Conservation (phyloP, 2,888 invertebrate species). For the Cosmia trapezina region DNA sequence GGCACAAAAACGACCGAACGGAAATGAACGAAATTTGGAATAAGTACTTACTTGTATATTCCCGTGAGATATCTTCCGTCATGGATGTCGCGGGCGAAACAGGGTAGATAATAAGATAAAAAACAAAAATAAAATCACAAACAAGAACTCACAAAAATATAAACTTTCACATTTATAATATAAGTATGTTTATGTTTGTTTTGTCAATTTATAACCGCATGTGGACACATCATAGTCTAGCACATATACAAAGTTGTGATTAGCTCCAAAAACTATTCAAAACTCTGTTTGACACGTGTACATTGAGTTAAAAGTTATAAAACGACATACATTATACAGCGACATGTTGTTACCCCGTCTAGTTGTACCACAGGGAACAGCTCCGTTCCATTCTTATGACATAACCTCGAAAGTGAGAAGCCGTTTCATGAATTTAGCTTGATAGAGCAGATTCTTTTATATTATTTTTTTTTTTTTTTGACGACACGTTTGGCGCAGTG, state of each 20-base stretch:
- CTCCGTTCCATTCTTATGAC: constrained; percentile 7
- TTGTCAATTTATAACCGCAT: background rate
- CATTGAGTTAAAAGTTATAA: constrained; percentile 40
- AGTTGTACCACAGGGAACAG: constrained; percentile 5
- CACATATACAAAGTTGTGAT: constrained; percentile 28
- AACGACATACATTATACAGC: constrained; percentile 25
- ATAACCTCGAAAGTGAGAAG: background rate
- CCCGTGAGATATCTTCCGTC: too few species aligned
- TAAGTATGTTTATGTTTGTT: too few species aligned
- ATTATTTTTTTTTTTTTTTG: background rate
- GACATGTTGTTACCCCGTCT: too few species aligned
- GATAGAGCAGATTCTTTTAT: constrained; percentile 10
- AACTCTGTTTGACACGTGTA: constrained; percentile 24
- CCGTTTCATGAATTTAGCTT: background rate
- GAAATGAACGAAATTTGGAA: too few species aligned
- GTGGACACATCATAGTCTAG: background rate
- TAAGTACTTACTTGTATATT: too few species aligned
- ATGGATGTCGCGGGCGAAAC: too few species aligned
- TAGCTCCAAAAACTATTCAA: constrained; percentile 17
- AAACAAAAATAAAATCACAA: too few species aligned
- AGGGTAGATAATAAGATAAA: too few species aligned
- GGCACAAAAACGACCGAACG: too few species aligned
- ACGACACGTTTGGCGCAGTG: too few species aligned
- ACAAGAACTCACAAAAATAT: too few species aligned
- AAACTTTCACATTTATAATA: too few species aligned